These are phyloP conservation scores for Troglohyphantes excavatus DNA, from an alignment of 2,888 invertebrate species.

Conservation along the genomic window DNA sequence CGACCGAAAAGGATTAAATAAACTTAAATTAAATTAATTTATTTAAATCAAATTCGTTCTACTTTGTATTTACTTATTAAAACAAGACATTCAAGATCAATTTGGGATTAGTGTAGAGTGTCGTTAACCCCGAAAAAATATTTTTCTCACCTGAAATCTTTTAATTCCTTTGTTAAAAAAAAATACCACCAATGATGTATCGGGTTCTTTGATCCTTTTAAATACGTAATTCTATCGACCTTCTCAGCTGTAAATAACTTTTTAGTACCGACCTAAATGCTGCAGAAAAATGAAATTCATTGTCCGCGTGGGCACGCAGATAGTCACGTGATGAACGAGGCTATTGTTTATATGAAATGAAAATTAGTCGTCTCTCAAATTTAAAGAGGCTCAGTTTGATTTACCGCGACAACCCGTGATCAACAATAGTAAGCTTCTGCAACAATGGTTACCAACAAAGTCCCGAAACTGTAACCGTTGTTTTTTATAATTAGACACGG, in stretches of 20 bases:
- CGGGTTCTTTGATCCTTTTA: slow-evolving; percentile 5
- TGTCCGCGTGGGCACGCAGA: not conserved
- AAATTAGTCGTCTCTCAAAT: slow-evolving; percentile 13
- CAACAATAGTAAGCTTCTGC: slow-evolving; percentile 25
- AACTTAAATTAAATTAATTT: too few species aligned
- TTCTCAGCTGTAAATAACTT: slow-evolving; percentile 4
- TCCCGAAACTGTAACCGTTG: not conserved
- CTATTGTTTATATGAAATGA: slow-evolving; percentile 13
- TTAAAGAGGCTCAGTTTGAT: slow-evolving; percentile 2
- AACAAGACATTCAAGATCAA: too few species aligned
- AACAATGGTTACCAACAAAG: slow-evolving; percentile 22
- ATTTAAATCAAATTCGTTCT: too few species aligned
- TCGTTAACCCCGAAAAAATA: too few species aligned
- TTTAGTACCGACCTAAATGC: not conserved
- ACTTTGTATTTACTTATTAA: too few species aligned
- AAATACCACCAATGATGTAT: not conserved
- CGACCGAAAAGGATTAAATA: too few species aligned
- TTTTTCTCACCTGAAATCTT: not conserved
- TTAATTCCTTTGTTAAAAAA: too few species aligned
- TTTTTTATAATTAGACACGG: not conserved
- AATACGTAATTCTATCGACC: not conserved
- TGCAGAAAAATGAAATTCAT: slow-evolving; percentile 14
- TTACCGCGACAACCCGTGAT: not conserved
- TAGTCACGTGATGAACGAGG: slow-evolving; percentile 11
- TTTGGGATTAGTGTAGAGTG: too few species aligned